Evolutionary conservation across 1,140 invertebrate species (phyloP).

Genomic region (Drosophila takahashii): DNA sequence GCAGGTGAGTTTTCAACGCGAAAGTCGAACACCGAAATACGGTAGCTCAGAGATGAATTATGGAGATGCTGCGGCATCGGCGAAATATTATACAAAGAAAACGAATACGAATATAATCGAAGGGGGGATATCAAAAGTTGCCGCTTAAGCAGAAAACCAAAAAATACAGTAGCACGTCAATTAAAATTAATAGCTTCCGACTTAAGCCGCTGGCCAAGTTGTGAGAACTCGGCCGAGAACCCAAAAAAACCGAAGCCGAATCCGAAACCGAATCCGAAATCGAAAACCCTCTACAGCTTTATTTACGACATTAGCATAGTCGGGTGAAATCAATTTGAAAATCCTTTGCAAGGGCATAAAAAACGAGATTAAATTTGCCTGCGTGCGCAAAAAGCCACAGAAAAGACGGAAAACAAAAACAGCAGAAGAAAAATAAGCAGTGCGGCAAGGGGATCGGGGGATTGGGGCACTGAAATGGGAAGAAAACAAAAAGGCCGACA

Average conservation of each 20-base stretch:
- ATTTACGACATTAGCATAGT: slow-evolving; percentile 78
- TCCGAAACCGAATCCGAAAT: slow-evolving; percentile 10
- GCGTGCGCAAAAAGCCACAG: slow-evolving; percentile 45
- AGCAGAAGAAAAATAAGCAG: slow-evolving; percentile 18
- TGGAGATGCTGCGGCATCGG: slow-evolving; percentile 18
- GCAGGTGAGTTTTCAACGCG: slow-evolving; percentile 65
- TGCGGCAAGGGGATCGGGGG: slow-evolving; percentile 5
- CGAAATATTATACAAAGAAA: slow-evolving; percentile 34
- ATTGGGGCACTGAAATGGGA: background rate
- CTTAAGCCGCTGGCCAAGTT: slow-evolving; percentile 54
- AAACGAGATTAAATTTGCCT: slow-evolving; percentile 75
- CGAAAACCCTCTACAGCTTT: slow-evolving; percentile 56
- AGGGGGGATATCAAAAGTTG: slow-evolving; percentile 39
- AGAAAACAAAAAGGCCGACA: slow-evolving; percentile 69
- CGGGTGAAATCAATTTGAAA: slow-evolving; percentile 74
- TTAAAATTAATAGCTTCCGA: slow-evolving; percentile 83
- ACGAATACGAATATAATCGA: background rate
- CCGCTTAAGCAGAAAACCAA: slow-evolving; percentile 37
- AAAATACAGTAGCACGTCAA: slow-evolving; percentile 79
- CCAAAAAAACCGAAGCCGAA: slow-evolving; percentile 1
- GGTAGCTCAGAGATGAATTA: slow-evolving; percentile 39
- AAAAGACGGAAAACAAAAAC: slow-evolving; percentile 43
- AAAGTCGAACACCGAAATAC: slow-evolving; percentile 14
- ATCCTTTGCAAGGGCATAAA: slow-evolving; percentile 75
- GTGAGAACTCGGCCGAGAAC: slow-evolving; percentile 27